Conservation (phyloP, 2,888 invertebrate genomes). For the Trachelus tabidus region DNA sequence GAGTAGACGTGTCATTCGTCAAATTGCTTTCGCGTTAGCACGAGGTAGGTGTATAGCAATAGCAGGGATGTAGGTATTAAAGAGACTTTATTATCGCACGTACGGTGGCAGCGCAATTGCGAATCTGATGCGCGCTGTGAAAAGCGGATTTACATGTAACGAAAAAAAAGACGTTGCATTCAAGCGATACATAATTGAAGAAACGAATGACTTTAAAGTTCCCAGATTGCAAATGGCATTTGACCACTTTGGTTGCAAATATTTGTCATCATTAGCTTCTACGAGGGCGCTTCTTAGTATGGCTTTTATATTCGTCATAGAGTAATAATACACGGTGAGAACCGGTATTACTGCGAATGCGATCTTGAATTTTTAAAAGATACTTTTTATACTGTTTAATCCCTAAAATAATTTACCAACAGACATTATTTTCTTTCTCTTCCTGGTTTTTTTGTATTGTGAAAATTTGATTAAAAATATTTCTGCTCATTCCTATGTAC, state of each 20-base stretch:
- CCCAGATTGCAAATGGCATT: background rate
- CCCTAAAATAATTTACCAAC: background rate
- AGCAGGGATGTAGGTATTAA: background rate
- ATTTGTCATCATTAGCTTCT: conserved; percentile 3
- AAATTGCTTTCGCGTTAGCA: background rate
- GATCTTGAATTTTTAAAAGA: background rate
- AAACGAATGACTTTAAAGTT: background rate
- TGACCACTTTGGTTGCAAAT: background rate
- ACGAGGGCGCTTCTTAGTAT: background rate
- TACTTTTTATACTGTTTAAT: background rate
- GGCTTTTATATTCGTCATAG: background rate
- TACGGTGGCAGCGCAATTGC: background rate
- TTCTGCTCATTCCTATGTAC: background rate
- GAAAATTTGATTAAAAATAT: background rate
- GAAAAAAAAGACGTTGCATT: background rate
- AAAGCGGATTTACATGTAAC: background rate
- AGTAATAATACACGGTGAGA: background rate
- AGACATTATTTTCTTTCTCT: background rate
- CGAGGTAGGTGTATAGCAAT: background rate
- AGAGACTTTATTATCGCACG: background rate
- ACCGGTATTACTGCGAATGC: background rate
- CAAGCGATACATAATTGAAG: background rate
- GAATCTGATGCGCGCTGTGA: background rate
- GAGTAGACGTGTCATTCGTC: background rate
- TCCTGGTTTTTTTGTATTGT: background rate